Evolutionary conservation across 2,888 invertebrate species (phyloP).

Genomic region (Lagria hirta): DNA sequence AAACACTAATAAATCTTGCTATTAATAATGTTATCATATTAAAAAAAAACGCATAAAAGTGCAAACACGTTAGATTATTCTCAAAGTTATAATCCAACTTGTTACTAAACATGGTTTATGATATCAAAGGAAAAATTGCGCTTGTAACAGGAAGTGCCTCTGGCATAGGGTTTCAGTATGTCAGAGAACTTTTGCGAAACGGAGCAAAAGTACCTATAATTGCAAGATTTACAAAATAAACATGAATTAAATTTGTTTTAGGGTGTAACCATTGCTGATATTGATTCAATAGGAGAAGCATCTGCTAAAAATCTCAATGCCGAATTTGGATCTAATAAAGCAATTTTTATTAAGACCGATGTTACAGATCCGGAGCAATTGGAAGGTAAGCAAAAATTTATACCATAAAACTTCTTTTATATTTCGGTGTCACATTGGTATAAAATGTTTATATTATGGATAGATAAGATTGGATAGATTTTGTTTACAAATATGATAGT

Average conservation of each 20-base stretch:
- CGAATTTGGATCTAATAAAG: conserved; percentile 67
- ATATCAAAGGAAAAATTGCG: conserved; percentile 46
- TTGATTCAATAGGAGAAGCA: conserved; percentile 57
- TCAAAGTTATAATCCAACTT: no score
- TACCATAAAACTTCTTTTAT: neutral
- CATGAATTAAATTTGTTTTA: conserved; percentile 23
- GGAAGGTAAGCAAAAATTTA: conserved; percentile 65
- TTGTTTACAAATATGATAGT: no score
- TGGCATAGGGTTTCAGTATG: conserved; percentile 58
- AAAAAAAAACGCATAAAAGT: no score
- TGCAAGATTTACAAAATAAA: no score
- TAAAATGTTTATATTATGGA: no score
- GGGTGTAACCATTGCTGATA: conserved; percentile 46
- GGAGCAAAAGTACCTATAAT: conserved; percentile 46
- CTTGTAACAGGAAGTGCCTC: conserved; percentile 59
- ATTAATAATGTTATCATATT: no score
- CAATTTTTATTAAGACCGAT: conserved; percentile 69
- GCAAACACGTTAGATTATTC: no score
- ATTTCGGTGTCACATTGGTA: no score
- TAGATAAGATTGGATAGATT: no score
- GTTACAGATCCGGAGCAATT: conserved; percentile 73
- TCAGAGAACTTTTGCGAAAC: conserved; percentile 54
- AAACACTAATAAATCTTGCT: no score
- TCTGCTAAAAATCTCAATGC: conserved; percentile 62
- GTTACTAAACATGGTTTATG: conserved; percentile 32